Conservation (phyloP, 2,797 vertebrate species). For the Crocodylus rhombifer region DNA sequence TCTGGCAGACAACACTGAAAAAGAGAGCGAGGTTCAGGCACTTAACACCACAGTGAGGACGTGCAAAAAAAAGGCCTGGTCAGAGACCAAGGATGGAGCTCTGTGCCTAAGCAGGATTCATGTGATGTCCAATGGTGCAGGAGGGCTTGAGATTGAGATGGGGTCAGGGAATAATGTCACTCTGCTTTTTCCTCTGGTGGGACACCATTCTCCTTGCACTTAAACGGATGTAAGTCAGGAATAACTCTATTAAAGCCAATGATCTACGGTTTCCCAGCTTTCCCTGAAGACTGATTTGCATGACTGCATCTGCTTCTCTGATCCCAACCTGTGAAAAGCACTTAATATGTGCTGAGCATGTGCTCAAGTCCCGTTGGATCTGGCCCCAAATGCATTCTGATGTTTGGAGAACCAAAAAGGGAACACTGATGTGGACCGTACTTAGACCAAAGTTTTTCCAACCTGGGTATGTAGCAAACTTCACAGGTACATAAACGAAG, state of each 20-base stretch:
- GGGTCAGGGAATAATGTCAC: neutral
- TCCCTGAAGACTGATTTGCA: neutral
- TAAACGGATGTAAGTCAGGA: neutral
- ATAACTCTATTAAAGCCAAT: neutral
- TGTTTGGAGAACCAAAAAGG: neutral
- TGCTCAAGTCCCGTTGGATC: neutral
- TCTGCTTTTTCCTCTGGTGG: neutral
- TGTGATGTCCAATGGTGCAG: too few species aligned
- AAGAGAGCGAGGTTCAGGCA: neutral
- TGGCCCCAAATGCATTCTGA: neutral
- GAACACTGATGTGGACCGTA: neutral
- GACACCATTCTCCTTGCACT: neutral
- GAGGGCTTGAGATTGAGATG: neutral
- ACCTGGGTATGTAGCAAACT: too few species aligned
- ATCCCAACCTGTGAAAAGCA: neutral
- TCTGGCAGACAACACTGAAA: neutral
- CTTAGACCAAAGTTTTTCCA: too few species aligned
- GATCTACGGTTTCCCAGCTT: neutral
- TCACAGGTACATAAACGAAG: too few species aligned
- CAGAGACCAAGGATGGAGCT: too few species aligned
- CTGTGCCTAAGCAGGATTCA: too few species aligned
- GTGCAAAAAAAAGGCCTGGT: too few species aligned
- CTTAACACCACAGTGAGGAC: too few species aligned
- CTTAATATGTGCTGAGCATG: neutral
- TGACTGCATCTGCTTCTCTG: neutral